Percentiles rank a stretch among this genome's conserved stretches.
Evolutionary conservation across 1,140 invertebrate genomes (phyloP).

Genomic region (Nymphalis io): DNA sequence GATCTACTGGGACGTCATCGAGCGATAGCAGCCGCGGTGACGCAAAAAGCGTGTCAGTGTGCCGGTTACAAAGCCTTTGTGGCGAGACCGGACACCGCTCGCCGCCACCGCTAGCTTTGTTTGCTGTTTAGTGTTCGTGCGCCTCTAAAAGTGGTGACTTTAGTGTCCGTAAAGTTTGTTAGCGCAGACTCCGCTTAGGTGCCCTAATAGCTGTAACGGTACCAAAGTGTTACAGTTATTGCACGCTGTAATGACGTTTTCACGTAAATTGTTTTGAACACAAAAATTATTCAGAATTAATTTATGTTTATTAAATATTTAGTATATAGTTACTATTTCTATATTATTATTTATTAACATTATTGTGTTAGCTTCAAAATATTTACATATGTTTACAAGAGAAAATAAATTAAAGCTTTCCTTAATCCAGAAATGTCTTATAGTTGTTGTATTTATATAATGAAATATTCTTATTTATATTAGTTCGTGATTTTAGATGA

Average conservation of each 20-base stretch:
- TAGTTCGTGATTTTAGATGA: constrained; percentile 23
- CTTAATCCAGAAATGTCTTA: too few relatives aligned
- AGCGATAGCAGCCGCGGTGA: constrained; percentile 66
- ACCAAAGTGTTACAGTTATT: constrained; percentile 28
- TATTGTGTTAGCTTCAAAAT: too few relatives aligned
- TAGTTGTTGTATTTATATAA: neutral
- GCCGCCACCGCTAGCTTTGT: constrained; percentile 66
- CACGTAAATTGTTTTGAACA: neutral
- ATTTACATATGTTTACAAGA: too few relatives aligned
- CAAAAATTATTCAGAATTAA: neutral
- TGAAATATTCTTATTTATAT: constrained; percentile 3
- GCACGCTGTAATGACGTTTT: constrained; percentile 2
- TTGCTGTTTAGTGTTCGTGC: constrained; percentile 66
- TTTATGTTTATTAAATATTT: neutral
- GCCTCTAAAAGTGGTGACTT: constrained; percentile 68
- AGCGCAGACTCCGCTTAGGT: constrained; percentile 40
- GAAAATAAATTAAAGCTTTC: too few relatives aligned
- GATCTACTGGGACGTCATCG: constrained; percentile 78
- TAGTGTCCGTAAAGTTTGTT: constrained; percentile 58
- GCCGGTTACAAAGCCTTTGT: constrained; percentile 75
- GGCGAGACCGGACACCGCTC: constrained; percentile 72
- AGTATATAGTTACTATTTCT: too few relatives aligned
- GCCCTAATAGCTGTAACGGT: constrained; percentile 38
- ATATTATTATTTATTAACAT: too few relatives aligned
- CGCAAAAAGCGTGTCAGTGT: constrained; percentile 79